Conservation (phyloP, 2,888 invertebrate species). For the Oasisia sp. region DNA sequence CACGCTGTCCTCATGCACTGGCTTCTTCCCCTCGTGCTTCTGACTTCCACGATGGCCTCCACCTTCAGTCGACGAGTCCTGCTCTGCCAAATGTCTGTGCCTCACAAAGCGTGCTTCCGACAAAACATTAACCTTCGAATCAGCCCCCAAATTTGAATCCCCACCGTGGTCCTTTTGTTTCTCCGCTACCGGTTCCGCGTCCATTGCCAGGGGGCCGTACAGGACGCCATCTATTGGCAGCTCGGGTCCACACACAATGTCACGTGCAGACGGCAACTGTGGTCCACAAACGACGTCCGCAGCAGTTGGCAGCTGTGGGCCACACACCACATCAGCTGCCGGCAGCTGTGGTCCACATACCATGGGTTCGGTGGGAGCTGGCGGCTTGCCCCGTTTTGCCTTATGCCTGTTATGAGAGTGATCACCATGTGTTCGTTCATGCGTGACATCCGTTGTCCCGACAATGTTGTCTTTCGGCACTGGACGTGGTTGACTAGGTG, state of each 20-base stretch:
- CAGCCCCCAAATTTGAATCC: neutral
- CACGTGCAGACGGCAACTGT: neutral
- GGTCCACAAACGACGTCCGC: slow-evolving; percentile 22
- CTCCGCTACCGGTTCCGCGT: neutral
- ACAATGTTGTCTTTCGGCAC: neutral
- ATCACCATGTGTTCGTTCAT: neutral
- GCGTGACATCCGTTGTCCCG: neutral
- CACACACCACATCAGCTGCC: neutral
- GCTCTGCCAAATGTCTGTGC: neutral
- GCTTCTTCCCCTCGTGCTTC: slow-evolving; percentile 7
- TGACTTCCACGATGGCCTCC: neutral
- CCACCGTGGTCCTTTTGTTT: neutral
- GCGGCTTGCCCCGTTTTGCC: neutral
- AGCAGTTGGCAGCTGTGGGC: slow-evolving; percentile 26
- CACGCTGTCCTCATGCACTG: neutral
- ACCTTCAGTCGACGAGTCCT: neutral
- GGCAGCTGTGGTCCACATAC: slow-evolving; percentile 27
- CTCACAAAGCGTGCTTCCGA: slow-evolving; percentile 1
- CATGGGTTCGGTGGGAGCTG: neutral
- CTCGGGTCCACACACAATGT: neutral
- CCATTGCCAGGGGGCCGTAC: neutral
- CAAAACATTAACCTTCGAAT: neutral
- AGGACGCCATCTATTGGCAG: neutral
- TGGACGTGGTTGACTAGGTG: neutral
- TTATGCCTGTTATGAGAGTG: neutral